phyloP scores from a whole-genome alignment of 2,797 vertebrate genomes.

The Furcifer pardalis region DNA sequence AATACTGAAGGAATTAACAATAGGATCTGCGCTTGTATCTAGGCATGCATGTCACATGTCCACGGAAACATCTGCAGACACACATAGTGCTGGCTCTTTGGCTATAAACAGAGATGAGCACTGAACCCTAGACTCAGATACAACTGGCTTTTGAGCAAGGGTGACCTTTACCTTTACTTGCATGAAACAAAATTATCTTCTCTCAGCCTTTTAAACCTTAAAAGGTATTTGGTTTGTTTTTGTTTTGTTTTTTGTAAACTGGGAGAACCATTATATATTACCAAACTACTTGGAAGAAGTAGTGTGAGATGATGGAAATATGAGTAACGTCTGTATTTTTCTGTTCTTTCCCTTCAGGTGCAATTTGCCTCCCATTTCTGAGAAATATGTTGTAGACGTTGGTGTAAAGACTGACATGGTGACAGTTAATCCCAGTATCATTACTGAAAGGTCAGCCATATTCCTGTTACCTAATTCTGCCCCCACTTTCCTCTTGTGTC shows the following conservation, averaged over 20 bases:
- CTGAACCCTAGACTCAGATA: no score
- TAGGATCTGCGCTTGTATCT: no score
- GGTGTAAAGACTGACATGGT: constrained; percentile 97
- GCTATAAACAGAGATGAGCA: no score
- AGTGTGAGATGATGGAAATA: background rate
- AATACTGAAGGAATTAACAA: no score
- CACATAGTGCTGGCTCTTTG: no score
- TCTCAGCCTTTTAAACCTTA: background rate
- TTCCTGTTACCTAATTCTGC: background rate
- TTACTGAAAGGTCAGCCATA: constrained; percentile 89
- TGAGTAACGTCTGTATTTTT: background rate
- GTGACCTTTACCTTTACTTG: no score
- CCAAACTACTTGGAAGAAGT: background rate
- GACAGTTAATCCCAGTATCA: constrained; percentile 98
- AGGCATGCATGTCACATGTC: no score
- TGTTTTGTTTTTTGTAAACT: no score
- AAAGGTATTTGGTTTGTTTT: background rate
- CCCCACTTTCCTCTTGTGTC: background rate
- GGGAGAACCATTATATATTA: no score
- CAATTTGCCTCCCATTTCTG: constrained; percentile 94
- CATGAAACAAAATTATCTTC: background rate
- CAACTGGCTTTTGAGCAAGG: no score
- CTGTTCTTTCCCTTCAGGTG: constrained; percentile 81
- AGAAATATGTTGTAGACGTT: constrained; percentile 90
- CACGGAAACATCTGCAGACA: no score